phyloP scores from a whole-genome alignment of 2,113 vertebrate genomes.

The Tautogolabrus adspersus region DNA sequence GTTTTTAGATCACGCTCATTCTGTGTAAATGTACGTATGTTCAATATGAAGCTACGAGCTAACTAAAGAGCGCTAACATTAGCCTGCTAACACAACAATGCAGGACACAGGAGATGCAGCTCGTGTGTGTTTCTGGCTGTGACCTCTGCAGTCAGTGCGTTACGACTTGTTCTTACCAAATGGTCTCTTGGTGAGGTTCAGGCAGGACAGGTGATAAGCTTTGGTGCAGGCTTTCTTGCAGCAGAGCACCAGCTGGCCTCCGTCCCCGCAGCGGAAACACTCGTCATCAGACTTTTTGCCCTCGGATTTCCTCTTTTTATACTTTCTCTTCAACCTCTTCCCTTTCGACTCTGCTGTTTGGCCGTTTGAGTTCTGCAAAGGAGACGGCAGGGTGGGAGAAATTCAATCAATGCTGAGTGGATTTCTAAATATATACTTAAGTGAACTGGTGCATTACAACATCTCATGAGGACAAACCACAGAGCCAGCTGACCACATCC shows the following conservation, averaged over 20 bases:
- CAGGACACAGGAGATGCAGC: no score
- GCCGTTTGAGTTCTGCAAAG: conserved; percentile 78
- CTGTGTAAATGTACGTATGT: no score
- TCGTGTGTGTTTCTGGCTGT: no score
- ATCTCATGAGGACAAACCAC: no score
- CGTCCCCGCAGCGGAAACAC: conserved; percentile 96
- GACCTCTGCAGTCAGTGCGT: no score
- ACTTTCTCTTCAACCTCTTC: conserved; percentile 91
- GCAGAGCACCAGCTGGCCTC: conserved; percentile 94
- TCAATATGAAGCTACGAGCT: no score
- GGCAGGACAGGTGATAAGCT: conserved; percentile 95
- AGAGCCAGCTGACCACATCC: no score
- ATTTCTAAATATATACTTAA: neutral
- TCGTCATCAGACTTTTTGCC: conserved; percentile 92
- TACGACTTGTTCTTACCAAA: conserved; percentile 85
- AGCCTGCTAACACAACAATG: no score
- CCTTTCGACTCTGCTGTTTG: conserved; percentile 90
- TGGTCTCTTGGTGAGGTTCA: conserved; percentile 94
- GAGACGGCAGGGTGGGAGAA: neutral
- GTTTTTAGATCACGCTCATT: no score
- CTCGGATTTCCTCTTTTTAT: conserved; percentile 85
- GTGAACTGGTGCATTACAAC: no score
- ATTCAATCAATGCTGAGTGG: neutral
- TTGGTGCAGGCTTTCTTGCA: conserved; percentile 95
- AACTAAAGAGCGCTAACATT: no score